These are phyloP conservation scores for Trichacis sp. DNA, from an alignment of 2,888 invertebrate species.

Conservation along the genomic window DNA sequence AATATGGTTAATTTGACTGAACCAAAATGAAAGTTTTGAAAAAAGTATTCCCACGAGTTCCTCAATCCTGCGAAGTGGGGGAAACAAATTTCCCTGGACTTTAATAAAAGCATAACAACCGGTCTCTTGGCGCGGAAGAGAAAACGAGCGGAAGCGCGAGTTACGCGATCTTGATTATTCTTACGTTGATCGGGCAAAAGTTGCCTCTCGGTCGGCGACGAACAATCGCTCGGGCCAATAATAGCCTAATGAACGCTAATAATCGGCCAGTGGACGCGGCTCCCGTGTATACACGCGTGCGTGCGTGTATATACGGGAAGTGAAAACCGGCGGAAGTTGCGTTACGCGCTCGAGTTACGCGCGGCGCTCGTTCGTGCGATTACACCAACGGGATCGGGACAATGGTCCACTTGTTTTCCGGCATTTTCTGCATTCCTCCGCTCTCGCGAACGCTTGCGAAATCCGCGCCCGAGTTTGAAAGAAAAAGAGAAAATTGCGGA, in stretches of 20 bases:
- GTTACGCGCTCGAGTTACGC: conserved; percentile 44
- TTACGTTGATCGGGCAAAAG: conserved; percentile 38
- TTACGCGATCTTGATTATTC: conserved; percentile 38
- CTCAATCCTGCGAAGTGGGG: too few species aligned
- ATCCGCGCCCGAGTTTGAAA: too few species aligned
- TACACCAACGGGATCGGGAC: conserved; percentile 25
- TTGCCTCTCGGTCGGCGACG: conserved; percentile 22
- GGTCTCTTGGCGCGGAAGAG: conserved; percentile 37
- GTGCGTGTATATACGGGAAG: conserved; percentile 31
- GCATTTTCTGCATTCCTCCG: conserved; percentile 25
- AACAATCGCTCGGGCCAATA: conserved; percentile 28
- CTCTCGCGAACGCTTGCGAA: too few species aligned
- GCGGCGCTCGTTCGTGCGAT: conserved; percentile 35
- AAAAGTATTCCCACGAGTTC: too few species aligned
- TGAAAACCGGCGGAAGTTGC: conserved; percentile 44
- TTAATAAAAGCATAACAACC: conserved; percentile 15
- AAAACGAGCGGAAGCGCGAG: conserved; percentile 45
- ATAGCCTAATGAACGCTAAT: conserved; percentile 28
- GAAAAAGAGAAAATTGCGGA: background rate
- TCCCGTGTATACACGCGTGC: conserved; percentile 4
- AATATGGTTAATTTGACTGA: too few species aligned
- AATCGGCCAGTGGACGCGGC: conserved; percentile 8
- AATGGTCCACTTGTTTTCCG: conserved; percentile 31
- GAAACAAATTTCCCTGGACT: too few species aligned
- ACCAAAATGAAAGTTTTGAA: too few species aligned